Evolutionary conservation across 2,888 invertebrate genomes (phyloP).

Genomic region (Phorcus lineatus): DNA sequence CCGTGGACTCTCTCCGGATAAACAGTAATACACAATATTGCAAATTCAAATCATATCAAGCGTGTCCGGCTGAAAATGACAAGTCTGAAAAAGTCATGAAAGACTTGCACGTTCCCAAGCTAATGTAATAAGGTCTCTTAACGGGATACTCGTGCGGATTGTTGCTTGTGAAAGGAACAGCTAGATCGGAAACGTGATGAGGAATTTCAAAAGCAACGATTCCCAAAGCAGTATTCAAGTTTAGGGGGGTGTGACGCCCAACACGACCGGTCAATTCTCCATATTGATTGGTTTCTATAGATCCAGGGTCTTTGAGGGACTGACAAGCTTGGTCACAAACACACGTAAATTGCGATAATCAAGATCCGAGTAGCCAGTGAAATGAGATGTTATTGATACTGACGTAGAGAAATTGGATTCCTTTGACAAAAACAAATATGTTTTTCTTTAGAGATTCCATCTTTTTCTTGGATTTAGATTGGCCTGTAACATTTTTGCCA

Average conservation of each 20-base stretch:
- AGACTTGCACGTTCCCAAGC: background rate
- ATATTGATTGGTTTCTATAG: background rate
- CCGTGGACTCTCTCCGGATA: background rate
- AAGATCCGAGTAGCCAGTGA: background rate
- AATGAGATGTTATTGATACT: too few relatives aligned
- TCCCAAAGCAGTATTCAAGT: background rate
- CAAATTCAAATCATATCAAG: background rate
- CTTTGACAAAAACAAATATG: too few relatives aligned
- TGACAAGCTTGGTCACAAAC: background rate
- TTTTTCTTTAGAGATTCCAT: too few relatives aligned
- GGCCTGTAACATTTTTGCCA: too few relatives aligned
- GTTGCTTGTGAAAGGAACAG: background rate
- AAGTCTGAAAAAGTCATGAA: background rate
- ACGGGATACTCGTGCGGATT: background rate
- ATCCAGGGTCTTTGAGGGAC: background rate
- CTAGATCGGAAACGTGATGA: background rate
- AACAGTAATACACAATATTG: slow-evolving; percentile 13
- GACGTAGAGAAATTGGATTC: too few relatives aligned
- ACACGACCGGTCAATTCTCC: background rate
- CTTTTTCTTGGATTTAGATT: too few relatives aligned
- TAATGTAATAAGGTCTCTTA: slow-evolving; percentile 9
- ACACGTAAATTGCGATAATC: background rate
- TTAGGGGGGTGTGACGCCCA: background rate
- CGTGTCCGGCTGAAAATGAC: slow-evolving; percentile 12
- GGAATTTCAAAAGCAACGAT: background rate